Conservation (phyloP, 2,113 vertebrate genomes). For the Polypterus bichir region DNA sequence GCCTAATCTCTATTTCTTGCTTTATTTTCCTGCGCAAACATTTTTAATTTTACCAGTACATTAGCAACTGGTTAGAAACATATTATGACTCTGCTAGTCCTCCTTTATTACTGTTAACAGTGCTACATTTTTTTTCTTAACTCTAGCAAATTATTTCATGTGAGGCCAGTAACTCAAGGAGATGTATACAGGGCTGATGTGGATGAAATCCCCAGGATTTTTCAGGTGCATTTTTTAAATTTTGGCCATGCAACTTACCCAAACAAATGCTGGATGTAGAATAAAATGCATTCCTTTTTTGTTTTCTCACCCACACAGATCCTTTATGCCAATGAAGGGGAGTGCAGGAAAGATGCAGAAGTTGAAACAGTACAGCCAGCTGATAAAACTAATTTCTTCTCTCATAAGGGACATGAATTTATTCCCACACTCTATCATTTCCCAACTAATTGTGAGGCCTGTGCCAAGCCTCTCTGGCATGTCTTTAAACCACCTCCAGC, state of each 20-base stretch:
- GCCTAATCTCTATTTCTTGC: too few species aligned
- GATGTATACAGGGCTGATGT: conserved; percentile 96
- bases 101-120: too few species aligned
- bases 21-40: too few species aligned
- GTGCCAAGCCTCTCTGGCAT: conserved; percentile 94
- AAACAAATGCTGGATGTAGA: not conserved
- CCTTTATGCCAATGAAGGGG: conserved; percentile 94
- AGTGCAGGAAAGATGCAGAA: conserved; percentile 89
- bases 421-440: conserved; percentile 97
- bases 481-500: conserved; percentile 94
- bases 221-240: conserved; percentile 60
- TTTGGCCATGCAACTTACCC: too few species aligned
- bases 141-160: conserved; percentile 89
- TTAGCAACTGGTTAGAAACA: too few species aligned
- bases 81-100: too few species aligned
- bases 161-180: conserved; percentile 93
- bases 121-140: not conserved
- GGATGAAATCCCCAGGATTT: conserved; percentile 96
- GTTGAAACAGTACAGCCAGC: conserved; percentile 70
- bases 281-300: not conserved
- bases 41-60: too few species aligned
- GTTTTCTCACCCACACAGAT: conserved; percentile 52
- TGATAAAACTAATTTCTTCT: conserved; percentile 89
- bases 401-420: conserved; percentile 97
- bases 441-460: conserved; percentile 94